Conservation (phyloP, 1,140 invertebrate species). For the Homarus americanus region DNA sequence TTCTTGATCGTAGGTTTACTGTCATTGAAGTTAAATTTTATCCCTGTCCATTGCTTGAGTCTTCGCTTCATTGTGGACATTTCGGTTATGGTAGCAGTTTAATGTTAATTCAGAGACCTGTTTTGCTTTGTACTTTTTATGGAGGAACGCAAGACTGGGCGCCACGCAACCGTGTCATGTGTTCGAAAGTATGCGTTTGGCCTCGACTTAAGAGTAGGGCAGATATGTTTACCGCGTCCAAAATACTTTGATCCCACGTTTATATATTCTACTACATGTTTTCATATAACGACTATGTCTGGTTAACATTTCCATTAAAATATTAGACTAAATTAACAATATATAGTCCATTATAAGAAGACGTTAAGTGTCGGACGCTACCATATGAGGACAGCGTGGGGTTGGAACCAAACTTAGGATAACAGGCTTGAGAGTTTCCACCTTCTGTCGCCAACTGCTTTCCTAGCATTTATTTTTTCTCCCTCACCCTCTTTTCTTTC, state of each 20-base stretch:
- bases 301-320: too few relatives aligned
- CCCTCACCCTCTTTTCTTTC: too few relatives aligned
- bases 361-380: neutral
- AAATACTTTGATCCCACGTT: too few relatives aligned
- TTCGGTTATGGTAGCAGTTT: neutral
- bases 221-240: too few relatives aligned
- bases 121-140: neutral
- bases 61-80: too few relatives aligned
- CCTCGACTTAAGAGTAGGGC: neutral
- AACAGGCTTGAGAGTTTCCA: neutral
- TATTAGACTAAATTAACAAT: too few relatives aligned
- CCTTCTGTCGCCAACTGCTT: neutral
- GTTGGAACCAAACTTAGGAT: neutral
- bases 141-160: neutral
- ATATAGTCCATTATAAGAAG: too few relatives aligned
- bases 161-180: constrained; percentile 24
- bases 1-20: too few relatives aligned
- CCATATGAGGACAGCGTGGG: neutral
- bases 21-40: too few relatives aligned
- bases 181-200: constrained; percentile 1
- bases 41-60: too few relatives aligned
- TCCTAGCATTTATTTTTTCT: neutral
- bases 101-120: neutral
- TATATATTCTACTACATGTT: too few relatives aligned
- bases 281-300: too few relatives aligned